Conservation (phyloP, 2,888 invertebrate genomes). For the Coecobrya sp. region DNA sequence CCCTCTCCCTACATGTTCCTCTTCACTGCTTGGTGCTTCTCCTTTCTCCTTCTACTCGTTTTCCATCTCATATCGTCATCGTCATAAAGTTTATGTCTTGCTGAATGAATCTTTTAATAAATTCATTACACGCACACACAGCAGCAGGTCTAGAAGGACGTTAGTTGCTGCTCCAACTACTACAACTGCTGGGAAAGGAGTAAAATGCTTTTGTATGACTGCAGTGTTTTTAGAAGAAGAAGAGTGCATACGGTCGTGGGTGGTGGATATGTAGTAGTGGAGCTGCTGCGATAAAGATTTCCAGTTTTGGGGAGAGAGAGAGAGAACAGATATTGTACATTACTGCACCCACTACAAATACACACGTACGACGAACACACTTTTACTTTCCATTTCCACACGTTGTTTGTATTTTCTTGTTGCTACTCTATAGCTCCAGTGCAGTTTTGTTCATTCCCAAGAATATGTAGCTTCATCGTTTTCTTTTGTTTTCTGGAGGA, state of each 20-base stretch:
- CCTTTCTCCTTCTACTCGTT: not conserved
- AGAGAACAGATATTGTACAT: slow-evolving; percentile 47
- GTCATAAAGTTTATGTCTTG: slow-evolving; percentile 76
- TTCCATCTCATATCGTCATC: slow-evolving; percentile 57
- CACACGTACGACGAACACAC: slow-evolving; percentile 1
- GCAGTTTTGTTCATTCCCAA: slow-evolving; percentile 23
- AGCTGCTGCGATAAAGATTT: slow-evolving; percentile 25
- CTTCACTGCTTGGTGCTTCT: slow-evolving; percentile 9
- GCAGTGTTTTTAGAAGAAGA: slow-evolving; percentile 20
- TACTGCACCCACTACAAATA: not conserved
- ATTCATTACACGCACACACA: slow-evolving; percentile 79
- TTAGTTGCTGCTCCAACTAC: slow-evolving; percentile 5
- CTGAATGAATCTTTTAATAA: slow-evolving; percentile 78
- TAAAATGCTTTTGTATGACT: slow-evolving; percentile 16
- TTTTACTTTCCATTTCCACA: not conserved
- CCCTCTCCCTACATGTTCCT: not conserved
- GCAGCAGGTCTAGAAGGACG: slow-evolving; percentile 55
- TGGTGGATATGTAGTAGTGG: not conserved
- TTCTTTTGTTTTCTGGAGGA: slow-evolving; percentile 10
- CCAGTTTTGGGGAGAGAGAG: slow-evolving; percentile 2
- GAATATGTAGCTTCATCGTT: slow-evolving; percentile 8
- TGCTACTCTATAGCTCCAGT: not conserved
- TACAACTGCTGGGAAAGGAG: slow-evolving; percentile 29
- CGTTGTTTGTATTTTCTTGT: slow-evolving; percentile 5
- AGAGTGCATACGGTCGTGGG: slow-evolving; percentile 46